Percentiles rank a stretch among this genome's conserved stretches.
Evolutionary conservation across 2,113 vertebrate species (phyloP).

Genomic region (Sardina pilchardus): DNA sequence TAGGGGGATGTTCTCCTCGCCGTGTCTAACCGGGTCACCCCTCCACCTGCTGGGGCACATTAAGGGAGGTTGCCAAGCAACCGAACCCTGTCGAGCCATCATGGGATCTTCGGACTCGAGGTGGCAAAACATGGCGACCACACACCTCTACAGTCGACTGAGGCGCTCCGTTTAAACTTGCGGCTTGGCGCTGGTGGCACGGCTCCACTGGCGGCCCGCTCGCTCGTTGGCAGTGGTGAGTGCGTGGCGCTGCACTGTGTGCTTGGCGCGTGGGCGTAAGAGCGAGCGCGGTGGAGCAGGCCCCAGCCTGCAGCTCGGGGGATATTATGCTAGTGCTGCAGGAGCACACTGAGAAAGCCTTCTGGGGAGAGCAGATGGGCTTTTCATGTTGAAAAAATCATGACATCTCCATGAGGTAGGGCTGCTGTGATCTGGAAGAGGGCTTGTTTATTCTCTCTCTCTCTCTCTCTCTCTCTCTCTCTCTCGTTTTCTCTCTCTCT

Average conservation of each 20-base stretch:
- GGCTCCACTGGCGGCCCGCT: background rate
- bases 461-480: constrained; percentile 14
- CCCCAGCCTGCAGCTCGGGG: constrained; percentile 53
- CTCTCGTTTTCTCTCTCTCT: background rate
- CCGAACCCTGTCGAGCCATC: constrained; percentile 52
- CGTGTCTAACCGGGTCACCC: constrained; percentile 46
- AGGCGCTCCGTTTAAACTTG: background rate
- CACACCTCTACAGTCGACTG: background rate
- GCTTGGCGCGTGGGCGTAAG: constrained; percentile 34
- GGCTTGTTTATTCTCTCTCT: constrained; percentile 26
- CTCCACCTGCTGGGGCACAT: constrained; percentile 44
- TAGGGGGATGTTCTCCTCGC: constrained; percentile 51
- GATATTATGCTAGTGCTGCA: constrained; percentile 63
- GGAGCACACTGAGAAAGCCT: constrained; percentile 59
- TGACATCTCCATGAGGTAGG: constrained; percentile 59
- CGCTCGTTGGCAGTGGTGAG: background rate
- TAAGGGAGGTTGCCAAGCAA: constrained; percentile 63
- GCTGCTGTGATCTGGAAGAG: constrained; percentile 53
- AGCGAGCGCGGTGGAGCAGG: constrained; percentile 54
- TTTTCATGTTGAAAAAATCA: constrained; percentile 71
- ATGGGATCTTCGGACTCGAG: constrained; percentile 37
- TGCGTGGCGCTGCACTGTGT: constrained; percentile 31
- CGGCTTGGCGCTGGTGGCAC: background rate
- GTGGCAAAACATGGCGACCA: background rate
- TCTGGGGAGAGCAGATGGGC: constrained; percentile 68